A percentile compares a stretch with the other conserved stretches of the same genome.
Evolutionary conservation across 2,113 vertebrate genomes (phyloP).

Genomic region (Carlito syrichta): DNA sequence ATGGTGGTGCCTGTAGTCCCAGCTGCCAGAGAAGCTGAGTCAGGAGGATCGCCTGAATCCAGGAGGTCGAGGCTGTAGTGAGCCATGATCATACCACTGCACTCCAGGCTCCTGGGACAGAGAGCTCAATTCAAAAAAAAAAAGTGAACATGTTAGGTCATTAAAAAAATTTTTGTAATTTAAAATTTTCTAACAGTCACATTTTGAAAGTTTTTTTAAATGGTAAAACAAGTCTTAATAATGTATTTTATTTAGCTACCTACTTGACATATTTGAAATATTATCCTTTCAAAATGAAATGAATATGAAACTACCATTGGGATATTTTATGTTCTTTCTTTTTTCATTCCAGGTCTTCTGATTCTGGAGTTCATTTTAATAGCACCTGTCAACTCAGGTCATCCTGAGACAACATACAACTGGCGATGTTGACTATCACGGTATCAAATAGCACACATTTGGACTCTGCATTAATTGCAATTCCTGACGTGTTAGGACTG

Average conservation of each 20-base stretch:
- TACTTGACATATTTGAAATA: not conserved
- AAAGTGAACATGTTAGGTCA: too few species aligned
- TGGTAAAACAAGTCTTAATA: not conserved
- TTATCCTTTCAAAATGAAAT: not conserved
- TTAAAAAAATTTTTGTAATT: not conserved
- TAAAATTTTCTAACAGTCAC: not conserved
- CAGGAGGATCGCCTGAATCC: too few species aligned
- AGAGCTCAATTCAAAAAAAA: too few species aligned
- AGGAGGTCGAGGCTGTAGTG: too few species aligned
- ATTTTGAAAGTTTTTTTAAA: not conserved
- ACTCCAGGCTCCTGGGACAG: too few species aligned
- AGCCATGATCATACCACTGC: accelerated
- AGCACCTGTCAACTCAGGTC: too few species aligned
- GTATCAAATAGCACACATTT: not conserved
- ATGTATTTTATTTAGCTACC: not conserved
- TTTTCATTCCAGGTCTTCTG: not conserved
- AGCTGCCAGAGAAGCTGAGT: too few species aligned
- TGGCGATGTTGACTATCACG: not conserved
- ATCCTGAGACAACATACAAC: accelerated
- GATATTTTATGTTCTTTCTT: not conserved
- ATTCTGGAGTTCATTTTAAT: not conserved
- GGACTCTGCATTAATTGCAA: not conserved
- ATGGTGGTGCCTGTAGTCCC: too few species aligned
- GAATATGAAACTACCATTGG: not conserved
- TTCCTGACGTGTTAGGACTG: not conserved